A percentile compares a stretch with the other conserved stretches of the same genome.
phyloP scores from a whole-genome alignment of 2,113 vertebrate genomes.

The Australoheros scitulus region DNA sequence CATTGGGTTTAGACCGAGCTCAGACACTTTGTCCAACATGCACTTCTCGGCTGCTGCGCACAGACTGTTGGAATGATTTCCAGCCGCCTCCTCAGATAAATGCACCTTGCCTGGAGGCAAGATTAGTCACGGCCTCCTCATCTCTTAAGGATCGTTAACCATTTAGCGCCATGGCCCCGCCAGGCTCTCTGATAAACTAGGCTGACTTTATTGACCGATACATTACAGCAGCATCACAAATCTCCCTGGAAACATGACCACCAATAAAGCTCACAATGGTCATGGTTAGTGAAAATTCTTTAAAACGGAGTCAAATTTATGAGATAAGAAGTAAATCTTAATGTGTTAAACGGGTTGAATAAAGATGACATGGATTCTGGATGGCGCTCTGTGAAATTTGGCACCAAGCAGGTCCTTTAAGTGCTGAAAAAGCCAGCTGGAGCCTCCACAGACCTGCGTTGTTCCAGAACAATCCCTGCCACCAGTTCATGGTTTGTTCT shows the following conservation, averaged over 20 bases:
- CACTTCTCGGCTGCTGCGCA: background rate
- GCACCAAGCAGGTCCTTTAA: background rate
- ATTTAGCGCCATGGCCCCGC: conserved; percentile 37
- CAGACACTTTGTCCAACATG: conserved; percentile 12
- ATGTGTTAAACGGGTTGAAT: background rate
- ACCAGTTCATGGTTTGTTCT: background rate
- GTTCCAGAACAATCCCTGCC: background rate
- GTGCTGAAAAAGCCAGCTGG: background rate
- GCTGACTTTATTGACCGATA: conserved; percentile 20
- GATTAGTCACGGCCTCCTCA: conserved; percentile 48
- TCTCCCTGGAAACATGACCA: background rate
- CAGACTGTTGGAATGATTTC: conserved; percentile 16
- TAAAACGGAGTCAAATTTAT: background rate
- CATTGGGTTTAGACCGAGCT: background rate
- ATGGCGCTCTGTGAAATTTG: background rate
- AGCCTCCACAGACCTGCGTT: background rate
- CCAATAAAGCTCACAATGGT: background rate
- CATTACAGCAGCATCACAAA: background rate
- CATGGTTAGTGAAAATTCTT: background rate
- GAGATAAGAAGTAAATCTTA: background rate
- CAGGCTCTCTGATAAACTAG: conserved; percentile 33
- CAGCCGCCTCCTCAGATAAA: conserved; percentile 32
- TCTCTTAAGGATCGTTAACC: conserved; percentile 58
- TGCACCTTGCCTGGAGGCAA: conserved; percentile 42
- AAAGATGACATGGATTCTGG: background rate